Percentiles rank a stretch among this genome's conserved stretches.
Conservation (phyloP, 1,140 invertebrate genomes). For the Tetragnatha versicolor region DNA sequence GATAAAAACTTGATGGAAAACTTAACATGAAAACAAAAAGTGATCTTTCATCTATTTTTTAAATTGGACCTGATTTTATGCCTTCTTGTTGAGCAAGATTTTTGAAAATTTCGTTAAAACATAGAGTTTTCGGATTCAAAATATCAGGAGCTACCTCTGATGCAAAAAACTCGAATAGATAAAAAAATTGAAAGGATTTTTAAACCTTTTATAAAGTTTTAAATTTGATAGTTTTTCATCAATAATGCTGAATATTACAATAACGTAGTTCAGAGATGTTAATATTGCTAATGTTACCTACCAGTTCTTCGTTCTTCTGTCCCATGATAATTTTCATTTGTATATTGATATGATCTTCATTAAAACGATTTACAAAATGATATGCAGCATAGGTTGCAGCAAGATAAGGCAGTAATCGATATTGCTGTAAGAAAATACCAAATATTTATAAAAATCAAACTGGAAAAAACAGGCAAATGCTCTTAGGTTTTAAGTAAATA, state of each 20-base stretch:
- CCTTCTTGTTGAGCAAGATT: no score
- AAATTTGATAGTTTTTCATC: neutral
- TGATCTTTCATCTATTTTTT: no score
- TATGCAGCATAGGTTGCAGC: slow-evolving; percentile 81
- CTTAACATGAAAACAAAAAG: no score
- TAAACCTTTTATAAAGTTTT: slow-evolving; percentile 14
- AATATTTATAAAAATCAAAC: neutral
- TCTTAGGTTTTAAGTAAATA: neutral
- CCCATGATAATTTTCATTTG: slow-evolving; percentile 66
- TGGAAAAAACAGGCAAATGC: neutral
- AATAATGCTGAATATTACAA: neutral
- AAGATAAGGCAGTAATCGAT: slow-evolving; percentile 86
- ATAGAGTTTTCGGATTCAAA: no score
- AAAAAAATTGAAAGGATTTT: slow-evolving; percentile 2
- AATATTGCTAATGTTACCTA: slow-evolving; percentile 58
- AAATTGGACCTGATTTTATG: no score
- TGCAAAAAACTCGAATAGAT: no score
- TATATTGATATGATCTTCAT: slow-evolving; percentile 68
- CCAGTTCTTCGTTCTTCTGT: slow-evolving; percentile 64
- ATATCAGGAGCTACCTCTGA: no score
- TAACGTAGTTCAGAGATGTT: neutral
- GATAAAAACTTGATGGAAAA: no score
- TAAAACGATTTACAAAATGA: slow-evolving; percentile 73
- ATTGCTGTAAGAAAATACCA: slow-evolving; percentile 73
- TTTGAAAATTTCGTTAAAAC: no score